Conservation (phyloP, 1,140 invertebrate species). For the Potamilus streckersoni region DNA sequence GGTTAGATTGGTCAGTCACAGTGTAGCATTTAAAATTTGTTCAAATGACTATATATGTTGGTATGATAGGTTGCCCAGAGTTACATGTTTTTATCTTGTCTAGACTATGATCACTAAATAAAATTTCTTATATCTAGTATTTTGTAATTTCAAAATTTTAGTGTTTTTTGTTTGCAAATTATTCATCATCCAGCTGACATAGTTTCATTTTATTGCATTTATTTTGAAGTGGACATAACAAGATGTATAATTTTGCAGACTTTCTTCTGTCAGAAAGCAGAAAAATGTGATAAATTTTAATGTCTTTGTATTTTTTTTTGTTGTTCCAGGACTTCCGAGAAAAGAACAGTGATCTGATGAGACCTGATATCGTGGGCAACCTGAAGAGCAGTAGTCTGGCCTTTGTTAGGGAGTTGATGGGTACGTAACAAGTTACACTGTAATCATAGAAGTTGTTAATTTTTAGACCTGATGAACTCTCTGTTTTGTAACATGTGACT, state of each 20-base stretch:
- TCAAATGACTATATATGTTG: no score
- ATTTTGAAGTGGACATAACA: no score
- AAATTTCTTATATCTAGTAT: background rate
- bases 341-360: slow-evolving; percentile 95
- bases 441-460: no score
- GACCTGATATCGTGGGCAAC: slow-evolving; percentile 92
- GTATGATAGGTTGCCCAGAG: background rate
- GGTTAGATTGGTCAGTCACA: no score
- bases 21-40: no score
- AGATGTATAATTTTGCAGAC: background rate
- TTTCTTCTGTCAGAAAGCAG: background rate
- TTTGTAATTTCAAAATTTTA: background rate
- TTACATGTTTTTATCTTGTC: background rate
- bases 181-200: no score
- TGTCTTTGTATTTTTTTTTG: slow-evolving; percentile 25
- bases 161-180: background rate
- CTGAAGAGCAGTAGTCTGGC: slow-evolving; percentile 93
- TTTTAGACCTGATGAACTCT: no score
- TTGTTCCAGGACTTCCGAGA: slow-evolving; percentile 89
- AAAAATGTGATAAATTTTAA: no score
- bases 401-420: slow-evolving; percentile 93
- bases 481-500: no score
- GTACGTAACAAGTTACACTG: slow-evolving; percentile 60
- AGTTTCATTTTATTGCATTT: no score
- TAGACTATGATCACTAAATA: background rate